Percentiles rank a stretch among this genome's conserved stretches.
phyloP scores from a whole-genome alignment of 1,140 invertebrate species.

The Solen grandis region DNA sequence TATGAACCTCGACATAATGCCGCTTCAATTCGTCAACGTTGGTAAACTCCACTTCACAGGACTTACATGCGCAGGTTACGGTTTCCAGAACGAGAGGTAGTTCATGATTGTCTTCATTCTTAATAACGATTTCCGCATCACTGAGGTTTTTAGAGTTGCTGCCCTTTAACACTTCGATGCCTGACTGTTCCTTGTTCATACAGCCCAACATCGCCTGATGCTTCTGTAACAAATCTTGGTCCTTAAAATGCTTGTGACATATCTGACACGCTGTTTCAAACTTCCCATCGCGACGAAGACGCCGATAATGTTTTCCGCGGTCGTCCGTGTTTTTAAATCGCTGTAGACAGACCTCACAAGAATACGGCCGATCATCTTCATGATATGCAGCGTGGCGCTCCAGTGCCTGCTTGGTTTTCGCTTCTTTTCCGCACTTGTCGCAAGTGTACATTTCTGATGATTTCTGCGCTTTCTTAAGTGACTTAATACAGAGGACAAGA shows the following conservation, averaged over 20 bases:
- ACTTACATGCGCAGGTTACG: conserved; percentile 46
- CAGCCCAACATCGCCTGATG: conserved; percentile 48
- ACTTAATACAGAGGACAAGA: no score
- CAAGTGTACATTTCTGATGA: conserved; percentile 36
- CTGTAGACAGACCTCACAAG: conserved; percentile 45
- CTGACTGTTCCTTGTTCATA: background rate
- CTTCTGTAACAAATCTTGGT: conserved; percentile 15
- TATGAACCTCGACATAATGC: conserved; percentile 35
- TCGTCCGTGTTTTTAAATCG: conserved; percentile 49
- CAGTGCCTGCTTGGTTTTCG: conserved; percentile 46
- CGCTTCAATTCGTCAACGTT: background rate
- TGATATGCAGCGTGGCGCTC: conserved; percentile 50
- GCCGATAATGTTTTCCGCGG: conserved; percentile 46
- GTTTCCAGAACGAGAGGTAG: no score
- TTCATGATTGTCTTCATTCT: no score
- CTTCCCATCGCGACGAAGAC: conserved; percentile 39
- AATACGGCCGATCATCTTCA: conserved; percentile 41
- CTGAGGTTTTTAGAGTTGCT: no score
- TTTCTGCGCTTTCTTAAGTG: no score
- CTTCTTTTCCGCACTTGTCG: conserved; percentile 45
- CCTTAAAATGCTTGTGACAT: conserved; percentile 53
- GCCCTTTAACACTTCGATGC: no score
- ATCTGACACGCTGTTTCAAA: conserved; percentile 32
- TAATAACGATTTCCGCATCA: no score
- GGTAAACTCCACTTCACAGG: conserved; percentile 14